These are phyloP conservation scores for Ectemnius cavifrons DNA, from an alignment of 2,888 invertebrate species.

Conservation along the genomic window DNA sequence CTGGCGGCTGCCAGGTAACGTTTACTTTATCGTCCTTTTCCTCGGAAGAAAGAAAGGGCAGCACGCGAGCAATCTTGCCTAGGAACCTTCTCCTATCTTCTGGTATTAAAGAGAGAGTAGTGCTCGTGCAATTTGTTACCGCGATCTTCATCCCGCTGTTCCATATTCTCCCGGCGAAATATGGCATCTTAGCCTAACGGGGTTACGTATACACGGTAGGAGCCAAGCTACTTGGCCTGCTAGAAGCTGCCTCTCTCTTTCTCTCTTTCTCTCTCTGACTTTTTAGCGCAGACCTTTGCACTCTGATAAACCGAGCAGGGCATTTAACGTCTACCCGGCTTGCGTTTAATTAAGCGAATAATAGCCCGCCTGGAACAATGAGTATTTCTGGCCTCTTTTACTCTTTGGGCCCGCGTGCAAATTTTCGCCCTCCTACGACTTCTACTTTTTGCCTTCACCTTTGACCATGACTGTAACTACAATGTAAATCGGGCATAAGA, in stretches of 20 bases:
- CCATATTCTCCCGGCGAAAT: slow-evolving; percentile 31
- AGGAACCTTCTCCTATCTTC: slow-evolving; percentile 37
- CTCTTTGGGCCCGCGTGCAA: neutral
- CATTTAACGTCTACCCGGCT: neutral
- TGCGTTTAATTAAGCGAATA: slow-evolving; percentile 6
- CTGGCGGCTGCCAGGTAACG: slow-evolving; percentile 21
- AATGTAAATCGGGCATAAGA: too few species aligned
- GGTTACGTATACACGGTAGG: neutral
- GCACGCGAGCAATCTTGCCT: slow-evolving; percentile 36
- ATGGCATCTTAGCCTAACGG: slow-evolving; percentile 13
- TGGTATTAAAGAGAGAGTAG: slow-evolving; percentile 25
- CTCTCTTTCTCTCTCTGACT: too few species aligned
- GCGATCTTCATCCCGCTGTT: slow-evolving; percentile 34
- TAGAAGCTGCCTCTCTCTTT: too few species aligned
- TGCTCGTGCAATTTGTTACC: slow-evolving; percentile 29
- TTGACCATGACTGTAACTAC: too few species aligned
- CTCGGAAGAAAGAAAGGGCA: slow-evolving; percentile 22
- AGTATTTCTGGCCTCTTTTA: neutral
- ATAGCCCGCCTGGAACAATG: neutral
- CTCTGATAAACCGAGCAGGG: neutral
- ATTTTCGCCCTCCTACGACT: neutral
- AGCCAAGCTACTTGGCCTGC: neutral
- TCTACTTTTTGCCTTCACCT: too few species aligned
- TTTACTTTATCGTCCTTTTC: slow-evolving; percentile 28
- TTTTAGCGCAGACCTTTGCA: neutral